These are phyloP conservation scores for Myotis yumanensis DNA, from an alignment of 2,113 vertebrate species.

Conservation along the genomic window DNA sequence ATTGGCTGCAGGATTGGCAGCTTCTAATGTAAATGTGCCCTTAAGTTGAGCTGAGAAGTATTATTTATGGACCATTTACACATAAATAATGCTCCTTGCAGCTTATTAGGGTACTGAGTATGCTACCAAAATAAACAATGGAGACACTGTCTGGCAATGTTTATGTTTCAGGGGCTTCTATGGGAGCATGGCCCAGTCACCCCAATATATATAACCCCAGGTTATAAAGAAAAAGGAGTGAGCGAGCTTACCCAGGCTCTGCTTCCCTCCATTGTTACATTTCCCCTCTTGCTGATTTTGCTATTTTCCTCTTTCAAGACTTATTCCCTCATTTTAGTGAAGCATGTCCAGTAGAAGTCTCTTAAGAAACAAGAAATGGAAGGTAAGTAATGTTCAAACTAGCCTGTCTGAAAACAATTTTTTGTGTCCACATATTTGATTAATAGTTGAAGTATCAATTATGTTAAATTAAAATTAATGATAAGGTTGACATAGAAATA, in stretches of 20 bases:
- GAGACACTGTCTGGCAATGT: too few relatives aligned
- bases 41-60: not conserved
- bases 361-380: not conserved
- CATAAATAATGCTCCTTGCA: not conserved
- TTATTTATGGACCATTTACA: not conserved
- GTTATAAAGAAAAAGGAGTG: not conserved
- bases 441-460: not conserved
- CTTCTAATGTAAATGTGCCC: not conserved
- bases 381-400: not conserved
- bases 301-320: not conserved
- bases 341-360: not conserved
- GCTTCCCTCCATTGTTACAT: not conserved
- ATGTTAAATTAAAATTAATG: not conserved
- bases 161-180: not conserved
- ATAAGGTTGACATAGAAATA: not conserved
- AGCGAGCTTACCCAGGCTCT: not conserved
- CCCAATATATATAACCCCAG: not conserved
- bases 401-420: not conserved
- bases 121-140: not conserved
- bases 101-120: not conserved
- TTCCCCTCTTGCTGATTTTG: not conserved
- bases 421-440: not conserved
- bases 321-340: conserved; percentile 5
- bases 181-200: not conserved
- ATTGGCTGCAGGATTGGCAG: not conserved